These are phyloP conservation scores for Malacoctenus gilli DNA, from an alignment of 2,797 vertebrate genomes.

Conservation along the genomic window DNA sequence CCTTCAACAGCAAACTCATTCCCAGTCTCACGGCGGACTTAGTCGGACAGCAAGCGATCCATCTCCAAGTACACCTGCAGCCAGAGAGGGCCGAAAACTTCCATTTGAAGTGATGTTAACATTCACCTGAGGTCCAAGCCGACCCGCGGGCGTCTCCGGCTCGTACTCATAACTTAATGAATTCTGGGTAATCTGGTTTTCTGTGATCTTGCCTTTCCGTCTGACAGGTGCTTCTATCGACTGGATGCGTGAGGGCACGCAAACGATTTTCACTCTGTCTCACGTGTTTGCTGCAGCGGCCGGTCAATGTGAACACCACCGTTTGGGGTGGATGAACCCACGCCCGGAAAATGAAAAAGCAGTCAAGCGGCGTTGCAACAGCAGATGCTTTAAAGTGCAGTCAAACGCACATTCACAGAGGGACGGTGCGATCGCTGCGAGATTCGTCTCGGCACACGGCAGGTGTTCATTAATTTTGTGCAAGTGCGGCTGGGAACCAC, in stretches of 20 bases:
- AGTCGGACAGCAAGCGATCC: too few species aligned
- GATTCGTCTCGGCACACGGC: conserved; percentile 45
- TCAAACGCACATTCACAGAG: conserved; percentile 5
- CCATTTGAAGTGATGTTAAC: conserved; percentile 25
- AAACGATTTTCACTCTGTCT: conserved; percentile 1
- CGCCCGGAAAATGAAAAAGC: conserved; percentile 1
- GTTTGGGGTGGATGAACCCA: background rate
- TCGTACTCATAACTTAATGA: conserved; percentile 18
- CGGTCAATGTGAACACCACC: conserved; percentile 9
- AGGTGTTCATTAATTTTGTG: conserved; percentile 54
- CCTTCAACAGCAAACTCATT: conserved; percentile 44
- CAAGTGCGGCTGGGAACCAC: conserved; percentile 22
- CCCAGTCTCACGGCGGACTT: conserved; percentile 30
- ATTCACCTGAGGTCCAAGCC: conserved; percentile 38
- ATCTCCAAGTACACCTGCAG: too few species aligned
- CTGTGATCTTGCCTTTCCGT: conserved; percentile 21
- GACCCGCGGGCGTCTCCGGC: conserved; percentile 40
- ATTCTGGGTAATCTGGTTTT: conserved; percentile 26
- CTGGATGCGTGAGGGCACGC: conserved; percentile 15
- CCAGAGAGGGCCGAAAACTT: conserved; percentile 11
- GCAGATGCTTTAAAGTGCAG: conserved; percentile 34
- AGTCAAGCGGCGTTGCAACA: conserved; percentile 13
- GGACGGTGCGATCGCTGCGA: conserved; percentile 31
- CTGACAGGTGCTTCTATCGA: conserved; percentile 21
- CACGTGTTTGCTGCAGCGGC: conserved; percentile 1